Base-by-base conservation (phyloP, 1,140 invertebrate species). In the Saccostrea cuccullata region DNA sequence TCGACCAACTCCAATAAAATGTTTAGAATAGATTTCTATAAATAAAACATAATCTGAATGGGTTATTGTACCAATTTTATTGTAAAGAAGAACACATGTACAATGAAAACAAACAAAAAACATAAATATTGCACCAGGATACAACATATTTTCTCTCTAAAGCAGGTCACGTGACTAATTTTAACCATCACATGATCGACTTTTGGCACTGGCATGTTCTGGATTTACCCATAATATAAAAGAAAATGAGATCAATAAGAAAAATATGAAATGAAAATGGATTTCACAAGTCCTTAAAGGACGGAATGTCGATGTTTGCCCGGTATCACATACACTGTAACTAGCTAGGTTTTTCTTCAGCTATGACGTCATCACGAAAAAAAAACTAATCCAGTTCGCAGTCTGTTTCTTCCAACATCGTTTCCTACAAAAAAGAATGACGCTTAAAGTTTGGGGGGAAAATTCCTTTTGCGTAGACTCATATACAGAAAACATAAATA, bases 351-450 rank as follows among this genome's bases (percentile, higher is more conserved):
- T 47, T 47, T 47, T 47, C 9, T 47, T 6, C 47, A 12, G 26
- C 3, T 12, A 73, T 73, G 67, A 73, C 23, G 67, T 73, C 23
- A 73, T 30, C 26, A 30, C 26, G 13, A 73, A 47, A 47, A 47
- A 47, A 9, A 47, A 26, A 73, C 70, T 73, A 89, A 20, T 89
- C 88, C 11, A 89, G 77, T 40, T 89, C 88, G 26, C 85, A 89
- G 36, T 89, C 88, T 26, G 88, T 89, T 56, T 89, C 88, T 20
- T 87, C 86, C 55, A 89, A 60, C 85, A 89, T 86, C 1, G 86
- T 84, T 58, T 89, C 88, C 88, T 89, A 47, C 56, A 87, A 84
- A 15, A n/a, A 86, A n/a, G 12, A 64, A 83, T 55, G 20, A 30
- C 30, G 17, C n/a, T 36, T 26, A 26, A 15, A 55, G 30, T 36